Evolutionary conservation across 2,888 invertebrate genomes (phyloP).

Genomic region (Amblyteles armatorius): DNA sequence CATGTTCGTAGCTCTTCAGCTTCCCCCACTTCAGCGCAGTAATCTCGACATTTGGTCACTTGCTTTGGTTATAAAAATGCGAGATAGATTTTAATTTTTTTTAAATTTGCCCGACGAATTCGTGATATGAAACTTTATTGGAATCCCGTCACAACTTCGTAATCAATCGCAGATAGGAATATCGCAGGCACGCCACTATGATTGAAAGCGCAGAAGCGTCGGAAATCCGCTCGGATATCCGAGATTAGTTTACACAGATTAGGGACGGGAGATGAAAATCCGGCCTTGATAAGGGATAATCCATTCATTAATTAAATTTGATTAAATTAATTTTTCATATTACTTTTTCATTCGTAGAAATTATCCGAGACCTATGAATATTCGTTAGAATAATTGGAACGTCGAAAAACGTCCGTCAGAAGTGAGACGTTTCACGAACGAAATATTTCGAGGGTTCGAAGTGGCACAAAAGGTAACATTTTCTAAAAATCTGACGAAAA

Average conservation of each 20-base stretch:
- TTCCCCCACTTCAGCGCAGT: background rate
- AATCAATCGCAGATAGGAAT: background rate
- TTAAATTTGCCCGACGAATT: background rate
- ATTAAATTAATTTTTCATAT: background rate
- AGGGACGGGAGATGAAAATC: background rate
- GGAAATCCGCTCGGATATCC: slow-evolving; percentile 33
- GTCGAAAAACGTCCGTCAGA: background rate
- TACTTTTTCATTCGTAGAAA: background rate
- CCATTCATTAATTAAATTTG: background rate
- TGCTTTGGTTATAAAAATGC: background rate
- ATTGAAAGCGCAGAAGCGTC: background rate
- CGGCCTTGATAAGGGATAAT: background rate
- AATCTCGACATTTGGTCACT: background rate
- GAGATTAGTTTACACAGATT: slow-evolving; percentile 44
- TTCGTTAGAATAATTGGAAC: background rate
- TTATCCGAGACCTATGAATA: slow-evolving; percentile 1
- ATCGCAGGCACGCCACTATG: background rate
- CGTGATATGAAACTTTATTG: background rate
- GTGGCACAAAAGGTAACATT: background rate
- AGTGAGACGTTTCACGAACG: background rate
- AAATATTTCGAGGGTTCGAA: background rate
- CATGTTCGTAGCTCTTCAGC: background rate
- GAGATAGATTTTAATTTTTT: background rate
- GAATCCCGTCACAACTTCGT: background rate
- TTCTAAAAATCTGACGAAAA: background rate